These are phyloP conservation scores for Microcaecilia unicolor DNA, from an alignment of 2,797 vertebrate genomes.

Conservation along the genomic window DNA sequence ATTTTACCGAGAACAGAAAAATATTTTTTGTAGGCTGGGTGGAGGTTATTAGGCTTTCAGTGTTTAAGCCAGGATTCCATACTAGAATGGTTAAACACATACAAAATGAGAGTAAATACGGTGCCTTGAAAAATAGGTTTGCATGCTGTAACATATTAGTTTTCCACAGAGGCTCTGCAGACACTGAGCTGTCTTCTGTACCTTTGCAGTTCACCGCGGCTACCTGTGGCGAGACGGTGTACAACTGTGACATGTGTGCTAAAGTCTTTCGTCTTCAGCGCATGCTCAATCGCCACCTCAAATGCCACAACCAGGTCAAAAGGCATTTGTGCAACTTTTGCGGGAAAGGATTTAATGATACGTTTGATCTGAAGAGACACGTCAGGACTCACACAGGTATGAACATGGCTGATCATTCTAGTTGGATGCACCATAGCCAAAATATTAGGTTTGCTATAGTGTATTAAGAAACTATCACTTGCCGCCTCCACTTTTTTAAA, in stretches of 20 bases:
- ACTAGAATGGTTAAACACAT: no score
- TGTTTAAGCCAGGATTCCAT: no score
- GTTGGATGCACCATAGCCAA: no score
- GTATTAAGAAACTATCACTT: no score
- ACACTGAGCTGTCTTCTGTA: not conserved
- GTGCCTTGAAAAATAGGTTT: no score
- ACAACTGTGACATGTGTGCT: constrained; percentile 61
- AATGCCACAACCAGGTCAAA: constrained; percentile 71
- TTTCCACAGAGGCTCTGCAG: no score
- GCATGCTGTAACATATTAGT: no score
- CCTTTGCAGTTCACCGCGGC: constrained; percentile 58
- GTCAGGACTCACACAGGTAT: constrained; percentile 73
- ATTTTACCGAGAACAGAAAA: no score
- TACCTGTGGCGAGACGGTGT: constrained; percentile 36
- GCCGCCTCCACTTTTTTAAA: no score
- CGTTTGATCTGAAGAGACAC: constrained; percentile 73
- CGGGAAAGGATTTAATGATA: constrained; percentile 75
- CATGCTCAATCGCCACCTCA: constrained; percentile 72
- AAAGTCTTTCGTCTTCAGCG: constrained; percentile 65
- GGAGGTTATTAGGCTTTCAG: no score
- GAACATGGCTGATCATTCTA: constrained; percentile 5
- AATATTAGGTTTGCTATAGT: constrained; percentile 31
- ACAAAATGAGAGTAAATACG: no score
- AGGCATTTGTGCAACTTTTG: constrained; percentile 70
- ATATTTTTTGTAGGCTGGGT: no score